Evolutionary conservation across 2,888 invertebrate genomes (phyloP), one percentile per base, ranked within the genome.

Genomic region (Cosmia pyralina): DNA sequence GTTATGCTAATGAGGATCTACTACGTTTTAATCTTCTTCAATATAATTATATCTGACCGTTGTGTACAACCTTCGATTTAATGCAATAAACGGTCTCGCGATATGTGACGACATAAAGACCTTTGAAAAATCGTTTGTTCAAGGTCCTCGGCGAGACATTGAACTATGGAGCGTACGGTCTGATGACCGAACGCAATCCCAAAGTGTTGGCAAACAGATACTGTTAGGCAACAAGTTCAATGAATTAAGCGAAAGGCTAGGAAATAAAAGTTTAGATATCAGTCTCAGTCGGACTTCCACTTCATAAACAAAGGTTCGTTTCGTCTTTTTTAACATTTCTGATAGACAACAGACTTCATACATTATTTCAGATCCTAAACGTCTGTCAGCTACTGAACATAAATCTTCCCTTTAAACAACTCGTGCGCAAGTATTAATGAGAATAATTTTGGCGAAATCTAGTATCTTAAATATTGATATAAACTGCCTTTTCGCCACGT

Each of bases 81-180:
- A 81, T 76, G 81, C 79, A 87, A 87, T 81, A 79, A 80, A 77
- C 68, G 58, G 68, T 78, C 75, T 85, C 77, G 81, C 81, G 81
- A 82, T 79, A 79, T 84, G 81, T 86, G 85, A 87, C 84, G 83
- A 84, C 83, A 86, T 82, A 79, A 82, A 87, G 82, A 80, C 75
- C 72, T 80, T 85, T 72, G 77, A 84, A 86, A 83, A 84, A 81
- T 83, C 80, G 79, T 83, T 81, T 83, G 79, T 88, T 90, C 92
- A 93, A 91, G 93, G 92, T 88, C 89, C 70, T 34, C 68, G 46
- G 48, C 70, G 75, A 90, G 92, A 91, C 93, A 92, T 93, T 93
- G 93, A 93, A 93, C 93, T 92, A 90, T 90, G 85, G 83, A 88
- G 87, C 86, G 87, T 84, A 88, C 88, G 86, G 90, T 90, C 89